Percentiles rank a stretch among this genome's conserved stretches.
Evolutionary conservation across 2,113 vertebrate genomes (phyloP).

Genomic region (Nipponia nippon): DNA sequence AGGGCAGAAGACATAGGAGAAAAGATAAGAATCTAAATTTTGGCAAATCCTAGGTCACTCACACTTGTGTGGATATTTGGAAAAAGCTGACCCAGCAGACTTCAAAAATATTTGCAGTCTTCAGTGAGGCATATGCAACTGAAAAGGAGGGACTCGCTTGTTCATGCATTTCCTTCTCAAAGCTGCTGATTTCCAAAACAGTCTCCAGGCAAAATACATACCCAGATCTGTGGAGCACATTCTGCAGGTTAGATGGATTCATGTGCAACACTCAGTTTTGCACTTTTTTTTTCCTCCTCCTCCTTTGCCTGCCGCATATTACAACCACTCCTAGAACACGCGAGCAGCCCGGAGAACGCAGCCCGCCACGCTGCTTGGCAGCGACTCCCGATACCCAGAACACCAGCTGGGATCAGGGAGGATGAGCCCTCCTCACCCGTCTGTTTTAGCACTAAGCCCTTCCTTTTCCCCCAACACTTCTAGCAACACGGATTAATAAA

Average conservation of each 20-base stretch:
- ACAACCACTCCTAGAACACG: not conserved
- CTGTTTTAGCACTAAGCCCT: not conserved
- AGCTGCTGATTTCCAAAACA: not conserved
- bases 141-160: not conserved
- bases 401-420: not conserved
- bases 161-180: not conserved
- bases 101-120: not conserved
- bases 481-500: not conserved
- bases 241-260: not conserved
- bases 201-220: not conserved
- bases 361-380: fast-evolving
- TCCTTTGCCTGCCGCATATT: not conserved
- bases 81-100: not conserved
- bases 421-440: not conserved
- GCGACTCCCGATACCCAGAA: not conserved
- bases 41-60: not conserved
- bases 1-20: not conserved
- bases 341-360: not conserved
- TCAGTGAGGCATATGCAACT: not conserved
- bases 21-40: not conserved
- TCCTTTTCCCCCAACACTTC: not conserved
- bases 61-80: not conserved
- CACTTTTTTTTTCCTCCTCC: not conserved
- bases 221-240: not conserved
- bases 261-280: not conserved